Conservation (phyloP, 2,888 invertebrate species). For the Pterobdella sp. region DNA sequence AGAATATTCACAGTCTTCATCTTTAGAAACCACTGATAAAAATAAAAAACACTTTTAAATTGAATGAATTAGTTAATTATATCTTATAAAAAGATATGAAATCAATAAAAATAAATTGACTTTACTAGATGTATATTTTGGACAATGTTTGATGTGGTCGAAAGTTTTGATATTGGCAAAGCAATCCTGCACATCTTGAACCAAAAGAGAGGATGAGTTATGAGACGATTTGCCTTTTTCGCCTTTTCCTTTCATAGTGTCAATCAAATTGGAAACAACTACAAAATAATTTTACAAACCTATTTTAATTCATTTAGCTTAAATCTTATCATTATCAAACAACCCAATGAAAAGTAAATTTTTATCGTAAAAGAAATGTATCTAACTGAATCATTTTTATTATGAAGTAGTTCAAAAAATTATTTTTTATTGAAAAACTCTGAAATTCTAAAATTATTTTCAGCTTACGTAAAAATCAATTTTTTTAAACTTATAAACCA, state of each 20-base stretch:
- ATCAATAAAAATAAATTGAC: neutral
- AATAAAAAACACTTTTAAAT: neutral
- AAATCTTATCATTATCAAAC: too few species aligned
- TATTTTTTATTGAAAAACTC: too few species aligned
- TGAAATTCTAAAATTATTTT: too few species aligned
- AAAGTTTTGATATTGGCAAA: conserved; percentile 50
- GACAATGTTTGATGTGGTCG: conserved; percentile 49
- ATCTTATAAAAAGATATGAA: neutral
- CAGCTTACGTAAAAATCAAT: too few species aligned
- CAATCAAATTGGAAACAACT: neutral
- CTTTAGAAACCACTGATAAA: conserved; percentile 61
- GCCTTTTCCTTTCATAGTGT: conserved; percentile 39
- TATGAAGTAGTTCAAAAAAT: too few species aligned
- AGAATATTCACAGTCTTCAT: conserved; percentile 65
- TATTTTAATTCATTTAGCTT: neutral
- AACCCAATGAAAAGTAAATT: too few species aligned
- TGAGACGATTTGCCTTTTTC: conserved; percentile 32
- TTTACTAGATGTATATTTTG: conserved; percentile 41
- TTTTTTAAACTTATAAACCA: too few species aligned
- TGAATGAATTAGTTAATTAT: neutral
- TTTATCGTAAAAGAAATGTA: too few species aligned
- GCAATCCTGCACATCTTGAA: conserved; percentile 49
- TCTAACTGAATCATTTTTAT: too few species aligned
- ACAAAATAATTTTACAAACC: neutral
- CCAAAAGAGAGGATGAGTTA: conserved; percentile 9